Evolutionary conservation across 2,113 vertebrate genomes (phyloP).

Genomic region (Perca flavescens): DNA sequence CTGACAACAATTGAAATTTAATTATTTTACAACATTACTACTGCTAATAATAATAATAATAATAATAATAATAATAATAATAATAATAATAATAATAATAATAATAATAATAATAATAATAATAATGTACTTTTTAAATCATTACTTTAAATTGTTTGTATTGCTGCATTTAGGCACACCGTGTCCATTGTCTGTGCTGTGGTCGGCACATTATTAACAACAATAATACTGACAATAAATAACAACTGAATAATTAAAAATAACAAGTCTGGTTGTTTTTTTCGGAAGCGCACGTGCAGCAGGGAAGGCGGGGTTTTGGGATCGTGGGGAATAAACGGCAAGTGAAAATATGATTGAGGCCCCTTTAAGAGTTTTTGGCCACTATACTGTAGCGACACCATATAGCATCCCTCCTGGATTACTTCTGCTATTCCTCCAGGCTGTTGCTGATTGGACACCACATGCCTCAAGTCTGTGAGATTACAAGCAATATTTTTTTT

Average conservation of each 20-base stretch:
- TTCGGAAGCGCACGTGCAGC: slow-evolving; percentile 22
- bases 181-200: background rate
- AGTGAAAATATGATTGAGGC: slow-evolving; percentile 75
- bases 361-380: slow-evolving; percentile 80
- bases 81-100: background rate
- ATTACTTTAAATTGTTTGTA: background rate
- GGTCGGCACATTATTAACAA: background rate
- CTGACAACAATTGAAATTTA: background rate
- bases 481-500: slow-evolving; percentile 41
- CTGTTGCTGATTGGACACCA: slow-evolving; percentile 77
- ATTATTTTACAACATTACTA: background rate
- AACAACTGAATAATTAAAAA: slow-evolving; percentile 48
- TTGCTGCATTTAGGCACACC: background rate
- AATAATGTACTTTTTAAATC: background rate
- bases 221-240: slow-evolving; percentile 28
- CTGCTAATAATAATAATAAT: background rate
- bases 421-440: slow-evolving; percentile 72
- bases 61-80: background rate
- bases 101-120: background rate
- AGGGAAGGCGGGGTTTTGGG: slow-evolving; percentile 51
- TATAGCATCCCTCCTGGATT: slow-evolving; percentile 69
- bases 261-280: background rate
- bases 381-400: slow-evolving; percentile 75
- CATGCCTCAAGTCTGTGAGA: slow-evolving; percentile 54
- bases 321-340: slow-evolving; percentile 37